Conservation (phyloP, 2,888 invertebrate species). For the Bombylius major region DNA sequence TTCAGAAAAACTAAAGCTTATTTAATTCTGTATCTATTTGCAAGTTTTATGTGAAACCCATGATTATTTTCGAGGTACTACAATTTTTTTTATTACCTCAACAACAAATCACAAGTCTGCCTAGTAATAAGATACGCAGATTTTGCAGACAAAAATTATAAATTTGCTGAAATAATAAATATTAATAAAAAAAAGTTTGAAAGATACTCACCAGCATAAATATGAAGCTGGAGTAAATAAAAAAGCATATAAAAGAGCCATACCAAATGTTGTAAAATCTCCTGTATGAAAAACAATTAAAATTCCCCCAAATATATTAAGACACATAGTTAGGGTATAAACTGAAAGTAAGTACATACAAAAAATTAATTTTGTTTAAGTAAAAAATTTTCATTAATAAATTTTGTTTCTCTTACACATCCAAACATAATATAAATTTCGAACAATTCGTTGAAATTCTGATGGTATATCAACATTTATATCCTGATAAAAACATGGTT, state of each 20-base stretch:
- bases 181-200: too few species aligned
- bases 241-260: slow-evolving; percentile 77
- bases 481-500: slow-evolving; percentile 99
- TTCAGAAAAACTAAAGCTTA: too few species aligned
- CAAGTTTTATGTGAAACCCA: too few species aligned
- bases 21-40: too few species aligned
- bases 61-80: too few species aligned
- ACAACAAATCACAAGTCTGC: too few species aligned
- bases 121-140: too few species aligned
- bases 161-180: too few species aligned
- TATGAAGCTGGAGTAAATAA: slow-evolving; percentile 95
- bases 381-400: neutral
- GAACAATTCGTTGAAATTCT: slow-evolving; percentile 93
- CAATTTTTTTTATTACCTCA: too few species aligned
- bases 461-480: slow-evolving; percentile 96
- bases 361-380: slow-evolving; percentile 5
- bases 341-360: slow-evolving; percentile 45
- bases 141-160: too few species aligned
- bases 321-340: slow-evolving; percentile 71
- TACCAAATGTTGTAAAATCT: slow-evolving; percentile 63
- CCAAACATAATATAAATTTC: slow-evolving; percentile 92
- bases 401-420: slow-evolving; percentile 61
- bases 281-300: slow-evolving; percentile 52
- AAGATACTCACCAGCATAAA: slow-evolving; percentile 65
- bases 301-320: slow-evolving; percentile 79